Evolutionary conservation across 1,140 invertebrate genomes (phyloP).

Genomic region (Drosophila rhopaloa): DNA sequence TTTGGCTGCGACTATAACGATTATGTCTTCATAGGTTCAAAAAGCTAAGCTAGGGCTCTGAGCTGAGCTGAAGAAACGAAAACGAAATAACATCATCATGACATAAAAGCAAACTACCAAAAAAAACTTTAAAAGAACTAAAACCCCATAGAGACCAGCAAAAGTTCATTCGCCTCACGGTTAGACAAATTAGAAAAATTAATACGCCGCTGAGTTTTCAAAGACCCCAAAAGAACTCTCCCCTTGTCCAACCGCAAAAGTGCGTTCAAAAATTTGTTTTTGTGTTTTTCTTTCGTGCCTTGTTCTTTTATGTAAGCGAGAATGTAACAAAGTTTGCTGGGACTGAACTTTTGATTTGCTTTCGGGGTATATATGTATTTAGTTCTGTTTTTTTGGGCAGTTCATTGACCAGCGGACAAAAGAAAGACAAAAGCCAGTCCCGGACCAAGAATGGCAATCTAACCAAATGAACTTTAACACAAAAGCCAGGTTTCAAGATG

Average conservation of each 20-base stretch:
- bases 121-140: conserved; percentile 47
- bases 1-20: conserved; percentile 71
- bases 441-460: conserved; percentile 45
- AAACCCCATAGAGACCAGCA: conserved; percentile 36
- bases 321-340: conserved; percentile 69
- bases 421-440: conserved; percentile 41
- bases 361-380: conserved; percentile 36
- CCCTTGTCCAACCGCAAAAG: conserved; percentile 36
- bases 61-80: conserved; percentile 60
- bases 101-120: conserved; percentile 69
- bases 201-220: conserved; percentile 69
- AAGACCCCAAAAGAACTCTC: conserved; percentile 34
- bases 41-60: conserved; percentile 59
- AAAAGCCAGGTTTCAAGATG: conserved; percentile 37
- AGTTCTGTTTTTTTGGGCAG: conserved; percentile 62
- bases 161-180: conserved; percentile 77
- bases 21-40: conserved; percentile 78
- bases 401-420: conserved; percentile 78
- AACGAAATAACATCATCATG: conserved; percentile 79
- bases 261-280: conserved; percentile 55
- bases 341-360: conserved; percentile 77
- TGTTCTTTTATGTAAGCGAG: conserved; percentile 70
- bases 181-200: conserved; percentile 82
- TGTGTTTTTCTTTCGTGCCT: conserved; percentile 39
- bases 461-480: conserved; percentile 76